phyloP scores from a whole-genome alignment of 2,888 invertebrate species.

The Harmothoe impar region DNA sequence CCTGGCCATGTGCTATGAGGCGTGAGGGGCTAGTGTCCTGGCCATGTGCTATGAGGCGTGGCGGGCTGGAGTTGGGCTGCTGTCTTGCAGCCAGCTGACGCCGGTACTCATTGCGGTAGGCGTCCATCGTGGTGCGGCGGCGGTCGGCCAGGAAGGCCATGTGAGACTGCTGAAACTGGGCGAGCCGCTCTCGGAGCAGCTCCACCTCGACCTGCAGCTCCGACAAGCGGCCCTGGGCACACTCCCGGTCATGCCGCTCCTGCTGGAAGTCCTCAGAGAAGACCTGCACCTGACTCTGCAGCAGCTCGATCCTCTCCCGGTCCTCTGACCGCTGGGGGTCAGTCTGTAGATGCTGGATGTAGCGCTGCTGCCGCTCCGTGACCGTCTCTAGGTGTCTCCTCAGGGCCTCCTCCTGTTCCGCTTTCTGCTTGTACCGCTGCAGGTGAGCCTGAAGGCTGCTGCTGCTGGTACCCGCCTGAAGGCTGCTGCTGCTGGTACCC shows the following conservation, averaged over 20 bases:
- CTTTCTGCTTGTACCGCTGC: background rate
- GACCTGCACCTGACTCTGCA: constrained; percentile 45
- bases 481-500: background rate
- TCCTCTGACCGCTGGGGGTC: background rate
- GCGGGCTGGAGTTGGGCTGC: background rate
- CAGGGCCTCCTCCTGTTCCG: constrained; percentile 30
- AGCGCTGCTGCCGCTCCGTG: background rate
- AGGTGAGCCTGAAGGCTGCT: background rate
- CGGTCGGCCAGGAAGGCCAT: background rate
- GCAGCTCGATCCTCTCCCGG: constrained; percentile 32
- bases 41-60: background rate
- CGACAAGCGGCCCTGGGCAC: constrained; percentile 5
- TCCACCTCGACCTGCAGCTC: constrained; percentile 25
- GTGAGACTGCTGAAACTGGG: background rate
- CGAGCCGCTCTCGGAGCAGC: background rate
- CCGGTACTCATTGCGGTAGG: constrained; percentile 1
- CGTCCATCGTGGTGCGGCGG: background rate
- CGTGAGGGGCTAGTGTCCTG: background rate
- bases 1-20: background rate
- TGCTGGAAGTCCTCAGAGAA: constrained; percentile 58
- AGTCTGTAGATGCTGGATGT: background rate
- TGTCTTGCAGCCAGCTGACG: background rate
- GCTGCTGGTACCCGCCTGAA: background rate
- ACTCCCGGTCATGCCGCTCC: constrained; percentile 42
- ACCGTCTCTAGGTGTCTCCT: constrained; percentile 10